Base-by-base conservation (phyloP, 2,113 vertebrate genomes). In the Sardina pilchardus region DNA sequence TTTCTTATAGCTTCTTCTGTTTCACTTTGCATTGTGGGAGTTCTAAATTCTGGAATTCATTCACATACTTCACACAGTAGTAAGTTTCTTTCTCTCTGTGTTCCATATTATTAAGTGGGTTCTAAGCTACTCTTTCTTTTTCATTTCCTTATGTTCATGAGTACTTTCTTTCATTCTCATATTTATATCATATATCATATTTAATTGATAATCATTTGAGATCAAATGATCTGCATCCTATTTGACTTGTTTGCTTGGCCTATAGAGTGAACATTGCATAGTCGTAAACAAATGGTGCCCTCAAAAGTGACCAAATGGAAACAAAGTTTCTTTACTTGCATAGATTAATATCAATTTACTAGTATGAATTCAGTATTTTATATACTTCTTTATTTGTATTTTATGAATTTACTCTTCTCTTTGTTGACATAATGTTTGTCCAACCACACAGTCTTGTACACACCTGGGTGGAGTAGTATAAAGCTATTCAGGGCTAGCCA, bases 401-500 rank as follows among this genome's bases (percentile, higher is more conserved):
- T 21, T 24, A 59, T 59, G 53, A 1, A 26, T 71, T 71, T 30
- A 26, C 26, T 26, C n/a, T 30, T 12, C 71, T 36, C 10, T 17
- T 6, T 78, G 30, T 78, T 16, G 2, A 36, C 12, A 36, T 39
- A 19, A 14, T 75, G 30, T 78, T 17, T 9, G 26, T 71, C n/a
- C 63, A 71, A 34, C 30, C 71, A 78, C 30, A 78, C 10, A 34
- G 16, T 10, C 67, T 34, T 3, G 26, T 14, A 36, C 30, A 12
- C 71, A 17, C 71, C 71, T 36, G 71, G 71, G 71, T 86, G 59
- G 80, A 47, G 56, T 24, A 63, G 81, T 71, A 80, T 50, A 81
- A 14, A 83, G 83, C 86, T 24, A 84, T 87, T 48, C 34, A 67
- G 78, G 83, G 83, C 19, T 67, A 85, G 78, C 43, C 85, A 50